Base-by-base conservation (phyloP, 2,113 vertebrate genomes). In the Spheniscus mendiculus region DNA sequence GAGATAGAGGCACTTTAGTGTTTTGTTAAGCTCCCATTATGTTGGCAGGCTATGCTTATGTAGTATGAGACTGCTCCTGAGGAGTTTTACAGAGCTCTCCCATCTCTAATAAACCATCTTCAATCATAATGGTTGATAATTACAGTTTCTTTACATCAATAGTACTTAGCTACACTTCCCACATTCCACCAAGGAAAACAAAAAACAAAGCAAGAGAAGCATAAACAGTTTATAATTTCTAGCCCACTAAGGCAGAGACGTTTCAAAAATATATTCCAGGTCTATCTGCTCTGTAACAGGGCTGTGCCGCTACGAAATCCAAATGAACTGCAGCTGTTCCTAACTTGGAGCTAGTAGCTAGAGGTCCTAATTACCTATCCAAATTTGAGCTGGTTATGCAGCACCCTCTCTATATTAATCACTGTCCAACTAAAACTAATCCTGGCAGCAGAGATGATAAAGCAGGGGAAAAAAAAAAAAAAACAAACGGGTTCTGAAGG, bases 381-480 rank as follows among this genome's bases (percentile, higher is more conserved):
- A 96, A 96, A 95, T 96, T 15, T 85, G 92, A 94, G 76, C 32
- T 92, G 76, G 84, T 95, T 95, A 80, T 95, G 71, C 93, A 97
- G 92, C 83, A 95, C 59, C 56, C 73, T 97, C 76, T 97, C 47
- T 89, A 3, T 76, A 93, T 97, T 97, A 96, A 98, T 97, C 97
- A 91, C 77, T 81, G 83, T 90, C 74, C 96, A 94, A 93, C 96
- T 97, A 97, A 97, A 98, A 97, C 85, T 94, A 97, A 95, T 83
- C 40, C 77, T 84, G 89, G 65, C 87, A 95, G 76, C 62, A 95
- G 86, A 81, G 84, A 95, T 62, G 76, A 94, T 71, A 62, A 85
- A 94, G 45, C 61, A 90, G 65, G 3, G n/a, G n/a, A n/a, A n/a
- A n/a, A 9, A 38, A 38, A 36, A 88, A 36, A 34, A 42, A 72